Evolutionary conservation across 1,140 invertebrate species (phyloP).

Genomic region (Grapholita molesta): DNA sequence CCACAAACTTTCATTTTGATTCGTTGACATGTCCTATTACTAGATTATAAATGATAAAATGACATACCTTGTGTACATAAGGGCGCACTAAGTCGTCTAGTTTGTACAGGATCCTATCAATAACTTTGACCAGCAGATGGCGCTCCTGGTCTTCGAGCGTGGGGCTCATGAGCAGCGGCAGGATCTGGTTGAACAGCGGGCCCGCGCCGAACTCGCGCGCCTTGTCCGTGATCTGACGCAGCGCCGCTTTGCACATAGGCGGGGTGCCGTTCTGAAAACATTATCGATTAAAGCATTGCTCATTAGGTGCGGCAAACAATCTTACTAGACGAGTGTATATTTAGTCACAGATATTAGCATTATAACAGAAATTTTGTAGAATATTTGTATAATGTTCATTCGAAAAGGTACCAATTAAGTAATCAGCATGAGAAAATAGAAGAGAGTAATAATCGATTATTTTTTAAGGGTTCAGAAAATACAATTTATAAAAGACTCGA

Average conservation of each 20-base stretch:
- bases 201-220: slow-evolving; percentile 99
- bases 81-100: slow-evolving; percentile 98
- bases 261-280: slow-evolving; percentile 93
- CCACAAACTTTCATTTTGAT: no score
- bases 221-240: slow-evolving; percentile 99
- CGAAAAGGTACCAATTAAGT: no score
- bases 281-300: not conserved
- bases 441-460: no score
- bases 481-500: no score
- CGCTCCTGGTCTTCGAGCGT: slow-evolving; percentile 99
- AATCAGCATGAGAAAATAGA: no score
- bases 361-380: no score
- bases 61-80: slow-evolving; percentile 96
- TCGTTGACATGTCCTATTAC: no score
- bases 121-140: slow-evolving; percentile 99
- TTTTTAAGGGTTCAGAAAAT: no score
- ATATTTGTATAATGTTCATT: no score
- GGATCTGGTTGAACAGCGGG: slow-evolving; percentile 98
- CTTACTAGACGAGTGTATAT: no score
- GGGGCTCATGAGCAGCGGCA: slow-evolving; percentile 99
- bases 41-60: slow-evolving; percentile 19
- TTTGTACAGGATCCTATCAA: slow-evolving; percentile 99
- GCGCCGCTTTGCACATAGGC: slow-evolving; percentile 98
- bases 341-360: no score
- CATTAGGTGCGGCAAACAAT: no score